A percentile compares a stretch with the other conserved stretches of the same genome.
These are phyloP conservation scores for Macrocentrus cingulum DNA, from an alignment of 1,140 invertebrate genomes.

Conservation along the genomic window DNA sequence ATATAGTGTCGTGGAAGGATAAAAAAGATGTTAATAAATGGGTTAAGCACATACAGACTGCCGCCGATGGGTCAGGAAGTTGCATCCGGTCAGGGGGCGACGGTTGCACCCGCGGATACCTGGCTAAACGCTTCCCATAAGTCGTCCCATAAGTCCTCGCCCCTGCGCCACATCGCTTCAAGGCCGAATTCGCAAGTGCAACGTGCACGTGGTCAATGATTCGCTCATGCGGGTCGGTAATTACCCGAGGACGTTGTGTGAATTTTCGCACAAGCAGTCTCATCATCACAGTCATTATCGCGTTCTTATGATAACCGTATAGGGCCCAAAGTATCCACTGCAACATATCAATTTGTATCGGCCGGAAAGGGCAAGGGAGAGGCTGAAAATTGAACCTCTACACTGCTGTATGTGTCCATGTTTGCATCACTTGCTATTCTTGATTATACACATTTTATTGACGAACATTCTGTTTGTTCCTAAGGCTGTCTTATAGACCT, in stretches of 20 bases:
- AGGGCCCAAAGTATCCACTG: no score
- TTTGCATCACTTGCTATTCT: no score
- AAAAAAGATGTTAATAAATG: constrained; percentile 27
- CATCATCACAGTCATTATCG: background rate
- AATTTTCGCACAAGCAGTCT: constrained; percentile 7
- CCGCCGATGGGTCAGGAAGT: constrained; percentile 29
- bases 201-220: constrained; percentile 16
- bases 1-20: constrained; percentile 1
- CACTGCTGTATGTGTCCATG: no score
- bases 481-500: no score
- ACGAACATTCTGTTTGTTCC: no score
- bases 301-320: no score
- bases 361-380: no score
- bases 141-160: constrained; percentile 5
- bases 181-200: constrained; percentile 21
- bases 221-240: constrained; percentile 16
- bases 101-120: constrained; percentile 20
- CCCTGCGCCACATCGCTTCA: constrained; percentile 7
- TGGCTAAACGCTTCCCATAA: constrained; percentile 17
- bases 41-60: constrained; percentile 22
- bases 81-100: constrained; percentile 23
- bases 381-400: no score
- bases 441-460: no score
- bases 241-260: background rate
- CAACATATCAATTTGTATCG: no score